Base-by-base conservation (phyloP, 2,797 vertebrate genomes). In the Hoplostethus mediterraneus region DNA sequence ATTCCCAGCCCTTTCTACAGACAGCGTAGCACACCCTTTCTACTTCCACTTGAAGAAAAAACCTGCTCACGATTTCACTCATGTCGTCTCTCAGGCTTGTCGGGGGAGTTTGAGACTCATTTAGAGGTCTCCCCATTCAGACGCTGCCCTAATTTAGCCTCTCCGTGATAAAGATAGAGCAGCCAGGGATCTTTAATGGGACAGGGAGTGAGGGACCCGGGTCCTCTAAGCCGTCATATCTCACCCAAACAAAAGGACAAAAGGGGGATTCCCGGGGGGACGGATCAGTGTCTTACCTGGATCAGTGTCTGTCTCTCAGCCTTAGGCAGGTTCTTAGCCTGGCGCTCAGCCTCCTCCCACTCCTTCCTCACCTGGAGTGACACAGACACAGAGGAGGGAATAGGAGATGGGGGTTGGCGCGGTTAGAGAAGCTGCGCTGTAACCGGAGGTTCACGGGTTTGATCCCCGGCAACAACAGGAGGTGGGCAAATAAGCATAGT, bases 281-380 rank as follows among this genome's bases (percentile, higher is more conserved):
- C 4, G 76, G 87, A 80, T 81, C 74, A 58, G 69, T 73, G 83
- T 73, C 84, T 89, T 79, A 99, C 98, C 96, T 99, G 98, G 89
- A 98, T 97, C 71, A 99, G 93, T 33, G 96, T 98, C 92, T 99
- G 98, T 81, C 96, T 96, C 91, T 99, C 97, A 47, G 96, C 94
- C 90, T 98, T 99, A 63, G 98, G 98, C 49, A 99, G 95, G 87
- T 98, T 99, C 87, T 97, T 97, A 0, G 97, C 97, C 90, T 99
- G 97, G 65, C 92, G 95, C 68, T 99, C 98, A 0, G 97, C 98
- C 78, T 98, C 97, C 77, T 99, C 98, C 98, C 98, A 99, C 76
- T 99, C 97, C 82, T 98, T 98, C 83, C 98, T 97, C 63, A 98
- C 97, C 98, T 99, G 74, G 3, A 79, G 63, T 3, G 61, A 60